Base-by-base conservation (phyloP, 2,888 invertebrate genomes). In the Epinotia brunnichana region DNA sequence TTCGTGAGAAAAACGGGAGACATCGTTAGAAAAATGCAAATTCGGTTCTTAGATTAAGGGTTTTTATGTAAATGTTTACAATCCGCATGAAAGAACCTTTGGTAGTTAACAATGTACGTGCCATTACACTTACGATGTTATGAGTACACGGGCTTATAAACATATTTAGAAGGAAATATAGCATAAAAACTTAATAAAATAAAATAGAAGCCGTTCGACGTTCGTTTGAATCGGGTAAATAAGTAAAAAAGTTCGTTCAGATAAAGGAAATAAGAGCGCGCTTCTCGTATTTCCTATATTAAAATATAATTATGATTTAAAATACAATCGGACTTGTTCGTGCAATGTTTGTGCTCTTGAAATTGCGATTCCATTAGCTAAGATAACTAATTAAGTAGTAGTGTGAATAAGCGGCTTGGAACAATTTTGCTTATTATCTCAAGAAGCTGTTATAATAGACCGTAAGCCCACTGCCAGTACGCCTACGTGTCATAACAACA, bases 1-100 rank as follows among this genome's bases (percentile, higher is more conserved):
- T 63, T 66, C 66, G 66, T 66, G 66, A 56, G 66, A 66, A 56
- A 29, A 21, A 10, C 64, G 35, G 41, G 21, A 41, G 15, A 51
- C 62, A n/a, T 57, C 57, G 64, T 66, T 66, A 66, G 62, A 62
- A 19, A 66, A 66, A 66, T 66, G 66, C 66, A 56, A 66, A 66
- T 66, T 64, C 15, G 19, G 21, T 1, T 64, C 13, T 64, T 64
- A 54, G 39, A 39, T 64, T 19, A 66, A 56, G 56, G 39, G 53
- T 21, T 62, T 39, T 64, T 53, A 64, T 64, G 64, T 39, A 35
- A 54, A 54, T 64, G 19, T 54, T 64, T 57, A 29, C 57, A 57
- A 24, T 56, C 13, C 56, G 15, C 56, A 15, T 56, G 21, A 56
- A 56, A 53, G 19, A 19, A 17, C 19, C 21, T 21, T 24, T 4